phyloP scores from a whole-genome alignment of 2,113 vertebrate genomes.

The Phrynosoma platyrhinos region DNA sequence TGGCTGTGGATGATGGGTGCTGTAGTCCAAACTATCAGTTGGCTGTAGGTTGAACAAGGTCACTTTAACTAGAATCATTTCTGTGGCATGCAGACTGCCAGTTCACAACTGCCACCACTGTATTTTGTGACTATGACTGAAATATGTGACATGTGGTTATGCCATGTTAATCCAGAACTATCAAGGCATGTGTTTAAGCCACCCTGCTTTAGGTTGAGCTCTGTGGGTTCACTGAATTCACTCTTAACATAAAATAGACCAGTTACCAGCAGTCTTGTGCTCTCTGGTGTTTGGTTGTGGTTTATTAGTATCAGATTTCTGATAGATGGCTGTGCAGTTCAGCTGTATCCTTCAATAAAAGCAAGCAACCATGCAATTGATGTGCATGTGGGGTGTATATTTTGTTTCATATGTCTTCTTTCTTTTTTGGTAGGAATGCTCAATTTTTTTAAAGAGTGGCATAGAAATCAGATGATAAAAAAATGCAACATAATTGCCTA shows the following conservation, averaged over 20 bases:
- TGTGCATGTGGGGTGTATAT: neutral
- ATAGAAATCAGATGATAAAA: slow-evolving; percentile 70
- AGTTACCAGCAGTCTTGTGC: slow-evolving; percentile 31
- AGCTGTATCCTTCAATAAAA: slow-evolving; percentile 48
- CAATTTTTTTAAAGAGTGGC: slow-evolving; percentile 58
- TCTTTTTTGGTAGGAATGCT: slow-evolving; percentile 39
- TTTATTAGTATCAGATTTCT: slow-evolving; percentile 55
- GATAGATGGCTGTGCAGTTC: slow-evolving; percentile 46
- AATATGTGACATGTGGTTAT: slow-evolving; percentile 3
- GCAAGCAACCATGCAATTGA: neutral
- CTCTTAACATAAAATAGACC: slow-evolving; percentile 50
- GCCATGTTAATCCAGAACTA: neutral
- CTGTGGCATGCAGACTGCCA: neutral
- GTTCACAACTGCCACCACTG: neutral
- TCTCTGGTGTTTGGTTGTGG: slow-evolving; percentile 53
- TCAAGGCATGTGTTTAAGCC: neutral
- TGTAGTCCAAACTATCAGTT: too few species aligned
- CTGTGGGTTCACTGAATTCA: slow-evolving; percentile 21
- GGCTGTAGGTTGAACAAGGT: too few species aligned
- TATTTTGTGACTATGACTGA: neutral
- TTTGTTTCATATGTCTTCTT: neutral
- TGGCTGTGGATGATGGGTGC: too few species aligned
- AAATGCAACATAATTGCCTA: slow-evolving; percentile 72
- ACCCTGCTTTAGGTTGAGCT: slow-evolving; percentile 17
- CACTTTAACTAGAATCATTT: neutral